phyloP scores from a whole-genome alignment of 2,113 vertebrate species.

The Leptosomus discolor region DNA sequence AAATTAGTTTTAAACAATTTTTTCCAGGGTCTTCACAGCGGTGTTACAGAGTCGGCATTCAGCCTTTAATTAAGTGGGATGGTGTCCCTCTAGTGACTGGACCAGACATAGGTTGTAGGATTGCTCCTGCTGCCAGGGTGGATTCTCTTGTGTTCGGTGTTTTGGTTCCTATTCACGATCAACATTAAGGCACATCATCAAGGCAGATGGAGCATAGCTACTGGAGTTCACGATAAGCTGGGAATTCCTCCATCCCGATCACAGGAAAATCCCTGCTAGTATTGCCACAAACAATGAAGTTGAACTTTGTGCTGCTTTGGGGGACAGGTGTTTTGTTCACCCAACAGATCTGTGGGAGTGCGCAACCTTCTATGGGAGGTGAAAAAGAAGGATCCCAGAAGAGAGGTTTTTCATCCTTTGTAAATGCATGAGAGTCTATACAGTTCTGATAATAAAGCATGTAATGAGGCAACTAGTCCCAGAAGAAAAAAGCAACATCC shows the following conservation, averaged over 20 bases:
- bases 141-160: neutral
- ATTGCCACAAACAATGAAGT: neutral
- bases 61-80: neutral
- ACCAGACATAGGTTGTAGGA: neutral
- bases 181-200: neutral
- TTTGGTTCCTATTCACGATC: neutral
- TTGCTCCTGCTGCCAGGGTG: neutral
- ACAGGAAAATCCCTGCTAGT: neutral
- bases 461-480: neutral
- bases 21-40: neutral
- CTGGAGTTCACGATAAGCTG: rapidly evolving
- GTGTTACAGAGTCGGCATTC: neutral
- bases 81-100: neutral
- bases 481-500: neutral
- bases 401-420: neutral
- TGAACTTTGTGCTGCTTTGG: neutral
- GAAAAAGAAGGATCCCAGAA: neutral
- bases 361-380: neutral
- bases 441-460: neutral
- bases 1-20: neutral
- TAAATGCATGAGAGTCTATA: neutral
- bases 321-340: neutral
- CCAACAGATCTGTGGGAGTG: neutral
- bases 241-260: neutral
- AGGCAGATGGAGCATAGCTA: neutral